Base-by-base conservation (phyloP, 1,140 invertebrate species). In the Geopemphigus sp. region DNA sequence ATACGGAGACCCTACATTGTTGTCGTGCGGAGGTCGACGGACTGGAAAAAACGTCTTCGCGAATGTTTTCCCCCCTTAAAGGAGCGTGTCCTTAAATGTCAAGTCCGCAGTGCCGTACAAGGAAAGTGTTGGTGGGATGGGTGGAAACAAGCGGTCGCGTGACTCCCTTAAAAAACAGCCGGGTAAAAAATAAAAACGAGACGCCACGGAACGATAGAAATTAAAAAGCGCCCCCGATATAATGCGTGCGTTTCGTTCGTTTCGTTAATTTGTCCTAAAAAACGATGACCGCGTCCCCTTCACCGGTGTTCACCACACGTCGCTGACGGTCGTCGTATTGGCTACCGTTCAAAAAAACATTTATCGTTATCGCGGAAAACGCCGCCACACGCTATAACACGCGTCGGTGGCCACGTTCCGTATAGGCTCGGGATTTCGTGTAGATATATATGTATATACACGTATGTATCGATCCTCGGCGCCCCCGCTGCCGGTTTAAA, bases 41-140 rank as follows among this genome's bases (percentile, higher is more conserved):
- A 53, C 47, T 45, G 26, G 19, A 19, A 22, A 29, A 66, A 68
- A 26, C 14, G 17, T 54, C 11, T 24, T 8, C n/a, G n/a, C 5
- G 10, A 72, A 17, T 10, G 10, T 53, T 70, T n/a, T 63, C 29
- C 17, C 24, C 50, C 5, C 50, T 10, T 5, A 17, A 59, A 45
- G 1, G 10, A 56, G 72, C 29, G 72, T 76, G 54, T 76, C 32
- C 54, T 76, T 59, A 76, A 76, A 76, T 59, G 72, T 59, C 72
- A 76, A 45, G n/a, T 15, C 54, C 22, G n/a, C n/a, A 22, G 14
- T 14, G 47, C 14, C 5, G 47, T 6, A 50, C 47, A 11, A 1
- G 14, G 12, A 50, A 50, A 8, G 32, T 1, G 70, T 22, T 24
- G 14, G 12, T 3, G 24, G 17, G 24, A 54, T 12, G 22, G 5